Evolutionary conservation across 2,113 vertebrate species (phyloP).

Genomic region (Apodemus sylvaticus): DNA sequence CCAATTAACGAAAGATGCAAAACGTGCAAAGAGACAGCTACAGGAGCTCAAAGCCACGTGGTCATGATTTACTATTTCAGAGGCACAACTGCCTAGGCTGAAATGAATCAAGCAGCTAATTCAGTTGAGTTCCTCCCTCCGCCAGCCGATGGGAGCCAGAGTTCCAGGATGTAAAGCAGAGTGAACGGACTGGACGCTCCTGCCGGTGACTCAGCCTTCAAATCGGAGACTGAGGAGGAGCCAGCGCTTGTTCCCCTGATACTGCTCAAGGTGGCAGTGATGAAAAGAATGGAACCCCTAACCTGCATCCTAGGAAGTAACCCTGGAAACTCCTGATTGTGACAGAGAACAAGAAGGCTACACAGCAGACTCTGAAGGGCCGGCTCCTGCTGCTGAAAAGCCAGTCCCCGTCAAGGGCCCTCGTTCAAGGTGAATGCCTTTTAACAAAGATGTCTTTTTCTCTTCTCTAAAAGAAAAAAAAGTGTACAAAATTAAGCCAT

Average conservation of each 20-base stretch:
- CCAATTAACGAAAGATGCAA: background rate
- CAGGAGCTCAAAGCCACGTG: background rate
- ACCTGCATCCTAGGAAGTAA: slow-evolving; percentile 48
- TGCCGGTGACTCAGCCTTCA: background rate
- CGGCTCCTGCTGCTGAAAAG: background rate
- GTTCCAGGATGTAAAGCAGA: background rate
- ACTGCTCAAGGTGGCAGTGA: background rate
- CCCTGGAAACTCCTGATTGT: slow-evolving; percentile 40
- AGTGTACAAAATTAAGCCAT: background rate
- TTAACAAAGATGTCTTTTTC: slow-evolving; percentile 47
- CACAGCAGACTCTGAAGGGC: background rate
- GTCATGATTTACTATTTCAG: background rate
- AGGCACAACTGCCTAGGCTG: background rate
- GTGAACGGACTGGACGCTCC: background rate
- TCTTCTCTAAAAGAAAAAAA: slow-evolving; percentile 19
- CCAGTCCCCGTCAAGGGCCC: background rate
- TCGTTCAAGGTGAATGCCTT: slow-evolving; percentile 47
- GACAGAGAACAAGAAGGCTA: background rate
- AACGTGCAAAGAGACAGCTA: background rate
- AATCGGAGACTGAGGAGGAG: background rate
- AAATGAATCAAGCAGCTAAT: background rate
- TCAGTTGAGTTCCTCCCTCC: background rate
- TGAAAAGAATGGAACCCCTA: background rate
- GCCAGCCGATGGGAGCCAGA: background rate
- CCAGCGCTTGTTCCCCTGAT: background rate